A percentile compares a stretch with the other conserved stretches of the same genome.
phyloP scores from a whole-genome alignment of 2,888 invertebrate genomes.

The Catocala nupta region DNA sequence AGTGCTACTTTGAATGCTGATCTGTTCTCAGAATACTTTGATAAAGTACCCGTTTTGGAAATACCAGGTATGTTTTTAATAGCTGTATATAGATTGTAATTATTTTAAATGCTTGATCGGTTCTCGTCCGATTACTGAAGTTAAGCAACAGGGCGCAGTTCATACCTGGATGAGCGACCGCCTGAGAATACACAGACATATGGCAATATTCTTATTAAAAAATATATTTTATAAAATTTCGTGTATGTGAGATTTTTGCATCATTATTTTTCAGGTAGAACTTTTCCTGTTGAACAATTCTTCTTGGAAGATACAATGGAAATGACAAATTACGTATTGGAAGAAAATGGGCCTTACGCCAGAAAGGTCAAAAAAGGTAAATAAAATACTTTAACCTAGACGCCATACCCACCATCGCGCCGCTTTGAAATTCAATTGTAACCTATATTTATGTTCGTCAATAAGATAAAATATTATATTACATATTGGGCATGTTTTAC shows the following conservation, averaged over 20 bases:
- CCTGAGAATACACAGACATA: no score
- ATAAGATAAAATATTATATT: no score
- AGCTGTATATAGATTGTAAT: no score
- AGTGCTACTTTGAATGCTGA: constrained; percentile 96
- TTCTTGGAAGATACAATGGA: constrained; percentile 95
- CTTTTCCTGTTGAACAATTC: constrained; percentile 93
- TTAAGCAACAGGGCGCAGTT: constrained; percentile 20
- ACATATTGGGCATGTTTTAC: no score
- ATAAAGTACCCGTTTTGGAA: constrained; percentile 91
- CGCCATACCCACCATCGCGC: no score
- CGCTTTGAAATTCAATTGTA: no score
- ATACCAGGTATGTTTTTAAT: constrained; percentile 89
- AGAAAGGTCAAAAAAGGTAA: constrained; percentile 89
- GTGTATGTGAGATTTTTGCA: no score
- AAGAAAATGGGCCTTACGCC: constrained; percentile 87
- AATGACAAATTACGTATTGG: constrained; percentile 78
- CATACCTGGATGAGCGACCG: no score
- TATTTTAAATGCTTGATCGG: constrained; percentile 42
- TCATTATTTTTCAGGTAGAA: constrained; percentile 85
- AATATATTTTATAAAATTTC: no score
- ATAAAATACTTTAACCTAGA: no score
- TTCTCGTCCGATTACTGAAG: constrained; percentile 83
- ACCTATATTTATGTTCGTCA: no score
- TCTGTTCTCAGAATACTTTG: constrained; percentile 95
- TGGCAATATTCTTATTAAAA: neutral